phyloP scores from a whole-genome alignment of 92 coral and sea anemone species.

The Umimayanthus chanpuru region DNA sequence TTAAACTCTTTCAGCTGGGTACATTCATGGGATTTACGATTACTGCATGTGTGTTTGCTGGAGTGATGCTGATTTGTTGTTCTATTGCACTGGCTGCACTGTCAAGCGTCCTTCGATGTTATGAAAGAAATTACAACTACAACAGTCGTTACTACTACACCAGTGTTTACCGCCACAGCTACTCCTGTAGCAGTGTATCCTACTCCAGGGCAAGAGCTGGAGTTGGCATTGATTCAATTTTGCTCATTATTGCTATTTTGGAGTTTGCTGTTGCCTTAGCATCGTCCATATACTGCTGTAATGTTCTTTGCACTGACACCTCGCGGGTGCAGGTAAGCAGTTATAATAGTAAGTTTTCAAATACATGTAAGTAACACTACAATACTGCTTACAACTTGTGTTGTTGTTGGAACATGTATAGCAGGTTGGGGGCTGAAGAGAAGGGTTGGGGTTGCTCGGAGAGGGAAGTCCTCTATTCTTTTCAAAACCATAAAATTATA shows the following conservation, averaged over 20 bases:
- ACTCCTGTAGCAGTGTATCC: neutral
- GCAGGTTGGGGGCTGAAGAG: no score
- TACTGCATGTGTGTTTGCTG: conserved; percentile 63
- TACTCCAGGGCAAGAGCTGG: conserved; percentile 43
- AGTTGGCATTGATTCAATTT: conserved; percentile 55
- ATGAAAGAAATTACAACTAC: neutral
- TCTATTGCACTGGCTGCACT: conserved; percentile 50
- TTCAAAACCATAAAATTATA: no score
- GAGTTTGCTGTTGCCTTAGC: conserved; percentile 72
- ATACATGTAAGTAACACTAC: no score
- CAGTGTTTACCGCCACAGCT: no score
- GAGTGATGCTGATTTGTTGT: conserved; percentile 65
- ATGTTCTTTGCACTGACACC: conserved; percentile 52
- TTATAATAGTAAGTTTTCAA: no score
- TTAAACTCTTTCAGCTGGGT: conserved; percentile 58
- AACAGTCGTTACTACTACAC: neutral
- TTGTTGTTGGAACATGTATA: no score
- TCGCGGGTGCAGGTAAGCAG: conserved; percentile 29
- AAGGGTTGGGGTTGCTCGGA: no score
- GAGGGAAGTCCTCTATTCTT: no score
- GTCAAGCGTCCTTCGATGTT: conserved; percentile 23
- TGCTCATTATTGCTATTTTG: conserved; percentile 57
- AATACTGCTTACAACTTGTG: no score
- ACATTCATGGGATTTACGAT: conserved; percentile 84
- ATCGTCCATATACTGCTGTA: conserved; percentile 76